Evolutionary conservation across 1,140 invertebrate genomes (phyloP).

Genomic region (Drosophila truncata): DNA sequence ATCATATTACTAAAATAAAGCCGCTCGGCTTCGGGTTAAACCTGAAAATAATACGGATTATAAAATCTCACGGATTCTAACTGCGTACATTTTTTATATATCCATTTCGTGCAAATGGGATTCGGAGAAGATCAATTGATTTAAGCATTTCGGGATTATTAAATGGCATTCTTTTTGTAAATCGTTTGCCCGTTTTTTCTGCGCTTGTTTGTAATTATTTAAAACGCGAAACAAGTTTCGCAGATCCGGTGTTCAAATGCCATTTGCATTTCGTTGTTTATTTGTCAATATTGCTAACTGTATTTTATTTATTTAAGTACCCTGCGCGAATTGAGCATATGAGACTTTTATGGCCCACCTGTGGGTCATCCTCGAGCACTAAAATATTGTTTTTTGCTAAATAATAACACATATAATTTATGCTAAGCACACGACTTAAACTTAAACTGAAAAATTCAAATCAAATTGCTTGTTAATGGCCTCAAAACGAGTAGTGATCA

Average conservation of each 20-base stretch:
- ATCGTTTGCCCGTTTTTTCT: slow-evolving; percentile 23
- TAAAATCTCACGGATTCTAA: slow-evolving; percentile 32
- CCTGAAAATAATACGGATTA: slow-evolving; percentile 24
- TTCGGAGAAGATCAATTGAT: slow-evolving; percentile 41
- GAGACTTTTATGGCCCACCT: slow-evolving; percentile 22
- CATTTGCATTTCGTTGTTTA: slow-evolving; percentile 38
- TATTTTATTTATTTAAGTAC: slow-evolving; percentile 37
- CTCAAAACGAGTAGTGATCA: slow-evolving; percentile 21
- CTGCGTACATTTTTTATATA: slow-evolving; percentile 38
- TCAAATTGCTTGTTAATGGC: slow-evolving; percentile 27
- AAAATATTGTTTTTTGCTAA: slow-evolving; percentile 8
- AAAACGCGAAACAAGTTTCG: slow-evolving; percentile 40
- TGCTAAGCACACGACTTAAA: slow-evolving; percentile 18
- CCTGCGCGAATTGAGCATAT: slow-evolving; percentile 2
- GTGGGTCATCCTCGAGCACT: background rate
- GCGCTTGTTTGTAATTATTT: slow-evolving; percentile 42
- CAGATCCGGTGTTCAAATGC: slow-evolving; percentile 41
- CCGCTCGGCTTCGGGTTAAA: slow-evolving; percentile 22
- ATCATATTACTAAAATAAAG: slow-evolving; percentile 28
- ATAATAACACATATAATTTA: slow-evolving; percentile 11
- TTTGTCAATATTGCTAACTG: slow-evolving; percentile 42
- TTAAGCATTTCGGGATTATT: slow-evolving; percentile 31
- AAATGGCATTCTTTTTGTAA: slow-evolving; percentile 33
- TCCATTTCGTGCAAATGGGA: slow-evolving; percentile 8
- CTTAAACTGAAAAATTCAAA: slow-evolving; percentile 34